phyloP scores from a whole-genome alignment of 2,888 invertebrate species.

The Hypena proboscidalis region DNA sequence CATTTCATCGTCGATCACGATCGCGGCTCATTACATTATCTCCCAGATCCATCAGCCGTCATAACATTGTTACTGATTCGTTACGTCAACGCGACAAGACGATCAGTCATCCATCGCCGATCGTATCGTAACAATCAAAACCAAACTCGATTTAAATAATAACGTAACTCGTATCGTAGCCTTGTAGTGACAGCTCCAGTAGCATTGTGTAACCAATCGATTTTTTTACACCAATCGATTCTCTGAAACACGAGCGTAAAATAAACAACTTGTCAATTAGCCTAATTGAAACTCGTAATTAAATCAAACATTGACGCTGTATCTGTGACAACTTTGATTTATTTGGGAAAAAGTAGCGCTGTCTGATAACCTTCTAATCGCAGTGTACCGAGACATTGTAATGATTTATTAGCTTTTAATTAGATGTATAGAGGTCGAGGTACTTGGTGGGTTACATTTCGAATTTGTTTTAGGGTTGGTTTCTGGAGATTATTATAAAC shows the following conservation, averaged over 20 bases:
- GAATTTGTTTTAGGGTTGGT: neutral
- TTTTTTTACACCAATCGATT: constrained; percentile 37
- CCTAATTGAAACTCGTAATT: constrained; percentile 35
- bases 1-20: constrained; percentile 21
- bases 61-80: constrained; percentile 48
- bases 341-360: constrained; percentile 22
- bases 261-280: constrained; percentile 28
- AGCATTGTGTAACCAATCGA: constrained; percentile 43
- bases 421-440: constrained; percentile 27
- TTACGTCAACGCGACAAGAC: constrained; percentile 42
- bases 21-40: constrained; percentile 39
- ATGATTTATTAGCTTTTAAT: constrained; percentile 42
- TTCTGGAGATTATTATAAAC: too few species aligned
- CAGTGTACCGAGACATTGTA: constrained; percentile 26
- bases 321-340: constrained; percentile 29
- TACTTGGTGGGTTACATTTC: constrained; percentile 2
- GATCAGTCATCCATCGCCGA: constrained; percentile 51
- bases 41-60: constrained; percentile 33
- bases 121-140: constrained; percentile 53
- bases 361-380: constrained; percentile 38
- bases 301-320: constrained; percentile 18
- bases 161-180: constrained; percentile 65
- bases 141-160: constrained; percentile 50
- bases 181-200: constrained; percentile 38
- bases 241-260: constrained; percentile 11